Evolutionary conservation across 2,113 vertebrate genomes (phyloP).

Genomic region (Aviceda subcristata): DNA sequence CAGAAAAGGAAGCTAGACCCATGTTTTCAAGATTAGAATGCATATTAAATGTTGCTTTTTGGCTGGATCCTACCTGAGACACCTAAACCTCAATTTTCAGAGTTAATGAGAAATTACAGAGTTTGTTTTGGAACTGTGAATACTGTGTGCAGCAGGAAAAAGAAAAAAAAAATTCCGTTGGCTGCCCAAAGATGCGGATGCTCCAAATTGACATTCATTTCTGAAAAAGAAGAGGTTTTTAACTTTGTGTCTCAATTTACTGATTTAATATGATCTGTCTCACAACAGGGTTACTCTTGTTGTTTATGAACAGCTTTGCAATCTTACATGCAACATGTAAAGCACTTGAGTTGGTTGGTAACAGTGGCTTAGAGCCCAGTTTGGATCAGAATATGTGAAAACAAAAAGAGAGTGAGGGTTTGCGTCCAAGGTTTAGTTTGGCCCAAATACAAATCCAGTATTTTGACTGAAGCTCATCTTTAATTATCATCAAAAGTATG

Average conservation of each 20-base stretch:
- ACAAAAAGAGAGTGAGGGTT: not conserved
- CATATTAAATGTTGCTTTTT: not conserved
- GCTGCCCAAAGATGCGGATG: not conserved
- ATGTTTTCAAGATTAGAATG: not conserved
- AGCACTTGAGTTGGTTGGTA: not conserved
- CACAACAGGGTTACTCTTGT: not conserved
- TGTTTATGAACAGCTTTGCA: not conserved
- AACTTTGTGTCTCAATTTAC: not conserved
- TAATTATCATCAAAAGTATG: constrained; percentile 17
- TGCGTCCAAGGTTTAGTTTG: not conserved
- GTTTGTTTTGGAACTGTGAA: not conserved
- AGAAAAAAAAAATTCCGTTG: not conserved
- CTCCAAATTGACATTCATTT: not conserved
- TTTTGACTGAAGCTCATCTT: constrained; percentile 7
- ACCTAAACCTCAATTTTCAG: not conserved
- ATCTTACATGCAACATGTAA: not conserved
- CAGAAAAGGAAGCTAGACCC: not conserved
- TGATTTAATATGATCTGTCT: not conserved
- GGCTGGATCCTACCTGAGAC: not conserved
- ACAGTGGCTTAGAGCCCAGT: not conserved
- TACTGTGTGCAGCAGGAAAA: not conserved
- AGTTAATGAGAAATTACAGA: not conserved
- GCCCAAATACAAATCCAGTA: not conserved
- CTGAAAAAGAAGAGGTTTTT: not conserved
- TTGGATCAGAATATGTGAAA: not conserved